These are phyloP conservation scores for Acropora tenuis DNA, from an alignment of 64 coral and sea anemone species.

Conservation along the genomic window DNA sequence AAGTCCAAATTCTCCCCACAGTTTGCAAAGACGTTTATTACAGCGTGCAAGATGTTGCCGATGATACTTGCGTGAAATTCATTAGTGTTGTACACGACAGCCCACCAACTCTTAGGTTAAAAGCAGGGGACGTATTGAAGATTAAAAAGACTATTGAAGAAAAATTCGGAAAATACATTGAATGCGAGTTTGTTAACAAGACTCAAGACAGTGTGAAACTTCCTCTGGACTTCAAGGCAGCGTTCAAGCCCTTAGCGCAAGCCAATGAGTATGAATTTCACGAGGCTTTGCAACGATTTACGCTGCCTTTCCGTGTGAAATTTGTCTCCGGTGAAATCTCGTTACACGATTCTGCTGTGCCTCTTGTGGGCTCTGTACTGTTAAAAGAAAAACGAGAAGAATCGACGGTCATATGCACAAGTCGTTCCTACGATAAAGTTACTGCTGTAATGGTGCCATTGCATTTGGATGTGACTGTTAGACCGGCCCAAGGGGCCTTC, in stretches of 20 bases:
- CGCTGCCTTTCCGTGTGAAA: slow-evolving; percentile 18
- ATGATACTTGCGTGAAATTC: neutral
- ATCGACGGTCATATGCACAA: slow-evolving; percentile 10
- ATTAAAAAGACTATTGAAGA: slow-evolving; percentile 16
- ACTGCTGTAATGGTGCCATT: slow-evolving; percentile 22
- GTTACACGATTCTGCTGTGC: slow-evolving; percentile 11
- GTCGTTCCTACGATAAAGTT: neutral
- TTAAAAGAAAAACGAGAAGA: slow-evolving; percentile 24
- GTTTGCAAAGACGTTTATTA: slow-evolving; percentile 17
- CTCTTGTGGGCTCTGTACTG: neutral
- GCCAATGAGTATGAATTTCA: neutral
- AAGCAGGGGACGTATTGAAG: slow-evolving; percentile 18
- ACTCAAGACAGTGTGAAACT: neutral
- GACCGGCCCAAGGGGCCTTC: neutral
- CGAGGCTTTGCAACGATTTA: neutral
- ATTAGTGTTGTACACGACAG: slow-evolving; percentile 17
- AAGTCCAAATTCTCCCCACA: slow-evolving; percentile 23
- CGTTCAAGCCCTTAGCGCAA: slow-evolving; percentile 7
- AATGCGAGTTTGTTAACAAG: slow-evolving; percentile 36
- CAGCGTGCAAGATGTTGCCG: slow-evolving; percentile 31
- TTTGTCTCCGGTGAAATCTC: slow-evolving; percentile 1
- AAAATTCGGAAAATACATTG: neutral
- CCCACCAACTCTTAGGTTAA: neutral
- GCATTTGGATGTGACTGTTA: slow-evolving; percentile 8
- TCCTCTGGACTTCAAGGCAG: slow-evolving; percentile 27